These are phyloP conservation scores for Sphaeridia pumilis DNA, from an alignment of 2,888 invertebrate species.

Conservation along the genomic window DNA sequence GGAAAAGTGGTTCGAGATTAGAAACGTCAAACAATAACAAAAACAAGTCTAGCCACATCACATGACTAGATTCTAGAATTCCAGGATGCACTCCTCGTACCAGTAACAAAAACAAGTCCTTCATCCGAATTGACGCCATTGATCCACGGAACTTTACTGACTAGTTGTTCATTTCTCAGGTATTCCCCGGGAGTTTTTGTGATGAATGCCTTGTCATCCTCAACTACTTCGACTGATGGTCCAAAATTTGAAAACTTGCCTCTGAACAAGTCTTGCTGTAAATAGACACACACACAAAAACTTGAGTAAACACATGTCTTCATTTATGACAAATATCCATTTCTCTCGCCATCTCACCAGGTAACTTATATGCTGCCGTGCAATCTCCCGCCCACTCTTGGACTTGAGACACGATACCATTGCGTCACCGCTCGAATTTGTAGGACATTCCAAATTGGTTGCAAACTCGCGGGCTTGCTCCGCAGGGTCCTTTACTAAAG, in stretches of 20 bases:
- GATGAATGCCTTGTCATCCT: constrained; percentile 18
- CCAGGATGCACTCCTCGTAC: constrained; percentile 12
- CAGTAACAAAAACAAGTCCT: constrained; percentile 25
- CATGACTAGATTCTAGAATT: not conserved
- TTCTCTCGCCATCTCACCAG: not conserved
- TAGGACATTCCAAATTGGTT: constrained; percentile 23
- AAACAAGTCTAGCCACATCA: constrained; percentile 1
- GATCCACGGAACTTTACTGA: constrained; percentile 17
- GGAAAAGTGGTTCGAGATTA: not conserved
- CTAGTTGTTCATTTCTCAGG: constrained; percentile 9
- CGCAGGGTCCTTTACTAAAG: constrained; percentile 16
- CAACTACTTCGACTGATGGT: constrained; percentile 16
- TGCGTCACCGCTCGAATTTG: constrained; percentile 8
- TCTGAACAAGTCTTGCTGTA: constrained; percentile 14
- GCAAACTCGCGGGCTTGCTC: constrained; percentile 24
- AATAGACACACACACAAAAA: not conserved
- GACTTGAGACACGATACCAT: constrained; percentile 22
- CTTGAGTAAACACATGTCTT: not conserved
- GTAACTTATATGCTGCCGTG: constrained; percentile 13
- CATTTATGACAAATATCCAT: not conserved
- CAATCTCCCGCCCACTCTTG: constrained; percentile 18
- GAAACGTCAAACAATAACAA: not conserved
- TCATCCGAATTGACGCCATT: constrained; percentile 26
- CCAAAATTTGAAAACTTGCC: constrained; percentile 16
- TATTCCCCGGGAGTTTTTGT: constrained; percentile 13